Evolutionary conservation across 1,140 invertebrate genomes (phyloP).

Genomic region (Colletes latitarsis): DNA sequence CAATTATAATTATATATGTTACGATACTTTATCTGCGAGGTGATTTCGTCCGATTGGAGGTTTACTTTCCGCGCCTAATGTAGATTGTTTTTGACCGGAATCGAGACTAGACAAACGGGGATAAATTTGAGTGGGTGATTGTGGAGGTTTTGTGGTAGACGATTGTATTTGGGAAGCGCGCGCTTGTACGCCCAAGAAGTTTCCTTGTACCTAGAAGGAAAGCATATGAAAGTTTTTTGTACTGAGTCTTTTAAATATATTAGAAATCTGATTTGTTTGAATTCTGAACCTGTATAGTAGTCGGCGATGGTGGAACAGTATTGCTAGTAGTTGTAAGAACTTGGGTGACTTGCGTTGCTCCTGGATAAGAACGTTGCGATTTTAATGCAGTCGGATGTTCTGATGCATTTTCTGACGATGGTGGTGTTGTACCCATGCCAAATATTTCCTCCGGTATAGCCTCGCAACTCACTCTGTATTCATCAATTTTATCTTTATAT

Average conservation of each 20-base stretch:
- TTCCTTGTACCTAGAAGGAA: constrained; percentile 68
- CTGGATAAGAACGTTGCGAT: constrained; percentile 76
- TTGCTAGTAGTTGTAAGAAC: constrained; percentile 66
- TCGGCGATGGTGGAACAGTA: constrained; percentile 77
- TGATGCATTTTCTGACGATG: constrained; percentile 72
- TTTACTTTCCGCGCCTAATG: constrained; percentile 73
- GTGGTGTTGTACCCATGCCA: constrained; percentile 84
- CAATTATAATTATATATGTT: not conserved
- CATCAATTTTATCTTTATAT: not conserved
- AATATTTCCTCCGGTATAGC: constrained; percentile 94
- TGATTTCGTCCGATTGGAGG: constrained; percentile 77
- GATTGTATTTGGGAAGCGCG: constrained; percentile 70
- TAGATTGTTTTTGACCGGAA: constrained; percentile 70
- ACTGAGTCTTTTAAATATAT: not conserved
- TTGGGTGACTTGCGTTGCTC: constrained; percentile 68
- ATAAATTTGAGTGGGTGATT: constrained; percentile 81
- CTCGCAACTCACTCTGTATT: constrained; percentile 88
- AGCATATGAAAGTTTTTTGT: constrained; percentile 3
- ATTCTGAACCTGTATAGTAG: constrained; percentile 67
- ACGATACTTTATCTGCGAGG: constrained; percentile 72
- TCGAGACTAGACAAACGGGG: constrained; percentile 75
- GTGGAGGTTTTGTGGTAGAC: constrained; percentile 76
- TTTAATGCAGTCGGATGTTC: constrained; percentile 71
- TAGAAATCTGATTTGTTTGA: not conserved
- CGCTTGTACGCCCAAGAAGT: constrained; percentile 71